Evolutionary conservation across 2,888 invertebrate species (phyloP).

Genomic region (Liposcelis brunnea): DNA sequence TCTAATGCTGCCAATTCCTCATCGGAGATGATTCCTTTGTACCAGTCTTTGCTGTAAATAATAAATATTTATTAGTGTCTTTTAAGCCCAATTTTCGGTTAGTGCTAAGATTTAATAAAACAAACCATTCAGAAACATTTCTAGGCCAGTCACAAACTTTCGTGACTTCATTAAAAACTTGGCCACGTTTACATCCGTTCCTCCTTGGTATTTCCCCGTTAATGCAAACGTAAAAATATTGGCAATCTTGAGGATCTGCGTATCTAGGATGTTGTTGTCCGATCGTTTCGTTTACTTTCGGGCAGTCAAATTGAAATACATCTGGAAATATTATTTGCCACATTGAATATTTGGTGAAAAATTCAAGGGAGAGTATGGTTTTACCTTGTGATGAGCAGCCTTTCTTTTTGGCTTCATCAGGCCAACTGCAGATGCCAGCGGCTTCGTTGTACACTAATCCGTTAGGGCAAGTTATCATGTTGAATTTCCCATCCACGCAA

Average conservation of each 20-base stretch:
- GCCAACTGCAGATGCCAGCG: slow-evolving; percentile 82
- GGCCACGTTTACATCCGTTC: slow-evolving; percentile 75
- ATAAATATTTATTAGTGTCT: too few relatives aligned
- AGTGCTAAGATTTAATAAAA: slow-evolving; percentile 7
- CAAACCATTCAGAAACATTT: slow-evolving; percentile 77
- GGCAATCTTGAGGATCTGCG: slow-evolving; percentile 75
- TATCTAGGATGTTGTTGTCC: slow-evolving; percentile 70
- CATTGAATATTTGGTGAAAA: too few relatives aligned
- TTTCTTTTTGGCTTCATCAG: slow-evolving; percentile 75
- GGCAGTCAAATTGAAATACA: slow-evolving; percentile 69
- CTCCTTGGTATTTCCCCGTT: slow-evolving; percentile 70
- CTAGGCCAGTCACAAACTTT: slow-evolving; percentile 74
- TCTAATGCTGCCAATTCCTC: slow-evolving; percentile 62
- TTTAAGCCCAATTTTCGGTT: too few relatives aligned
- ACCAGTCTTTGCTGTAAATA: slow-evolving; percentile 66
- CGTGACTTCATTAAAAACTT: slow-evolving; percentile 67
- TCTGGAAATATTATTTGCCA: slow-evolving; percentile 44
- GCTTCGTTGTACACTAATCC: slow-evolving; percentile 77
- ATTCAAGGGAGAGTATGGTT: slow-evolving; percentile 16
- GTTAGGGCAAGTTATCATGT: slow-evolving; percentile 74
- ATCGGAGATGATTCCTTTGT: slow-evolving; percentile 67
- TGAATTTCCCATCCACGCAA: slow-evolving; percentile 76
- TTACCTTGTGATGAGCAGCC: slow-evolving; percentile 68
- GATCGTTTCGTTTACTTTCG: slow-evolving; percentile 51
- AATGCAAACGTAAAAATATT: slow-evolving; percentile 83